A percentile compares a stretch with the other conserved stretches of the same genome.
phyloP scores from a whole-genome alignment of 2,113 vertebrate genomes.

The Tylochromis polylepis region DNA sequence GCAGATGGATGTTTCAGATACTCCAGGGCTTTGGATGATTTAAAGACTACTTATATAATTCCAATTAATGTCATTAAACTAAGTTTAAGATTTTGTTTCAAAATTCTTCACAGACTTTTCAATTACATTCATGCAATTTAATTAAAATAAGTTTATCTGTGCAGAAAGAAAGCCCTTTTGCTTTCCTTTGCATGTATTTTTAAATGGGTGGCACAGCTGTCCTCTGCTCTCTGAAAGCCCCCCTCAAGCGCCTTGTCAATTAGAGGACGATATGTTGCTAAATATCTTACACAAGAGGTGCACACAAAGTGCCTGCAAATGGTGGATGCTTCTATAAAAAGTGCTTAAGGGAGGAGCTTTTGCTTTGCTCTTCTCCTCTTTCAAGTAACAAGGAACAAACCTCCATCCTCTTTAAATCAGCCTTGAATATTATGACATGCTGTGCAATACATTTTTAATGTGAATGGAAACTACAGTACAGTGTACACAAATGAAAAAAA shows the following conservation, averaged over 20 bases:
- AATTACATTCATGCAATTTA: background rate
- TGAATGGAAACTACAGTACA: background rate
- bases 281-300: conserved; percentile 21
- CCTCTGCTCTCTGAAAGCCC: conserved; percentile 29
- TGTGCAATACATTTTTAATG: background rate
- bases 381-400: background rate
- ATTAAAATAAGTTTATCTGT: background rate
- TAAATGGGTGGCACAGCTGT: conserved; percentile 23
- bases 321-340: conserved; percentile 10
- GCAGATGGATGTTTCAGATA: background rate
- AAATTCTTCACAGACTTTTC: background rate
- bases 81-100: background rate
- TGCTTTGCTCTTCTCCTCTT: background rate
- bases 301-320: conserved; percentile 1
- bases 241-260: conserved; percentile 43
- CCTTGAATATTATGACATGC: background rate
- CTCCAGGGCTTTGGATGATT: background rate
- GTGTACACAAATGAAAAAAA: background rate
- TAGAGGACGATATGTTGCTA: conserved; percentile 23
- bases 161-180: background rate
- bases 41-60: background rate
- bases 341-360: conserved; percentile 12
- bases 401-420: background rate
- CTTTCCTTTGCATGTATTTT: background rate
- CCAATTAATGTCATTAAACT: background rate